phyloP scores from a whole-genome alignment of 1,140 invertebrate genomes.

The Schmidtea mediterranea region DNA sequence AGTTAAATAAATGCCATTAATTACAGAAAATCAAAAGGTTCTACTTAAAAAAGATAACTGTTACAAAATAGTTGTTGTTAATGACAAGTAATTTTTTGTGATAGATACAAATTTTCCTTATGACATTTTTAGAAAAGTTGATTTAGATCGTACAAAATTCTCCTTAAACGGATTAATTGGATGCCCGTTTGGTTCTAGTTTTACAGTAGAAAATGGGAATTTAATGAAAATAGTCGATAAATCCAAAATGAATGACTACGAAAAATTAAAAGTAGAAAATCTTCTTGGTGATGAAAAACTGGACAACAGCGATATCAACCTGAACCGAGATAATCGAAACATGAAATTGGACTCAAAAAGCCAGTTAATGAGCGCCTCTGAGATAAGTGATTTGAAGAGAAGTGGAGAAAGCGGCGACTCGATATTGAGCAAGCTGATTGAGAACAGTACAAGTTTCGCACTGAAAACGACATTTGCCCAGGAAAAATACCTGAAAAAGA shows the following conservation, averaged over 20 bases:
- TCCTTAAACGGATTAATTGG: conserved; percentile 40
- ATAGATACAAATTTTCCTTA: too few relatives aligned
- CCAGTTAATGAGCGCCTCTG: conserved; percentile 49
- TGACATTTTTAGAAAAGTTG: too few relatives aligned
- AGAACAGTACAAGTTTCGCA: conserved; percentile 51
- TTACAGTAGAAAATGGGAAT: conserved; percentile 34
- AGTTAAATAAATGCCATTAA: too few relatives aligned
- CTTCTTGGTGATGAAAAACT: not conserved
- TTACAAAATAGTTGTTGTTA: too few relatives aligned
- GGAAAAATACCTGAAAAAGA: conserved; percentile 73
- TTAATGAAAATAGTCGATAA: conserved; percentile 31
- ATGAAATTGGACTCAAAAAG: conserved; percentile 55
- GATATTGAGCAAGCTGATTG: conserved; percentile 55
- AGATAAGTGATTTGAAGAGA: conserved; percentile 47
- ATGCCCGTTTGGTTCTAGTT: conserved; percentile 45
- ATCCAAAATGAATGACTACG: conserved; percentile 12
- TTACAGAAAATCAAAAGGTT: too few relatives aligned
- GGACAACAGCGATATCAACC: not conserved
- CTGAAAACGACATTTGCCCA: conserved; percentile 68
- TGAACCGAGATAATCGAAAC: conserved; percentile 53
- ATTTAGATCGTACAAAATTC: conserved; percentile 25
- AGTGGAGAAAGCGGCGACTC: conserved; percentile 43
- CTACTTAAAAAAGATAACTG: too few relatives aligned
- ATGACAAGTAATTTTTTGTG: too few relatives aligned
- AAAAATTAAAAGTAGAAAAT: not conserved